A percentile compares a stretch with the other conserved stretches of the same genome.
These are phyloP conservation scores for Rhizomys pruinosus DNA, from an alignment of 2,113 vertebrate genomes.

Conservation along the genomic window DNA sequence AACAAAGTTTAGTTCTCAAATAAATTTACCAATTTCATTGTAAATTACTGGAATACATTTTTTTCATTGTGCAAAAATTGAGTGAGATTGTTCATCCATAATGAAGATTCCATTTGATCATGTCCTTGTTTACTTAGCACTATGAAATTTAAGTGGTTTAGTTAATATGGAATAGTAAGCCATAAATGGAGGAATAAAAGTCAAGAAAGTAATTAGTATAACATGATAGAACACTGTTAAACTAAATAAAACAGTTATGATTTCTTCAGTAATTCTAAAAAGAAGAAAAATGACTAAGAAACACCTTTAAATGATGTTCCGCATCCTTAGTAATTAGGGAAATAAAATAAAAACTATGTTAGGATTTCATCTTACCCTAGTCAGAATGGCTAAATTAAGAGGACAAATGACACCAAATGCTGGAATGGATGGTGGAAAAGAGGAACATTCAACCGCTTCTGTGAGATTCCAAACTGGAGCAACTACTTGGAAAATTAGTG, in stretches of 20 bases:
- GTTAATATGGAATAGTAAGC: neutral
- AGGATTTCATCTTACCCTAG: too few relatives aligned
- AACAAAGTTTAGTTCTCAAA: neutral
- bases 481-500: too few relatives aligned
- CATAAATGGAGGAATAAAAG: constrained; percentile 22
- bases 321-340: too few relatives aligned
- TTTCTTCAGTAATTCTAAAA: neutral
- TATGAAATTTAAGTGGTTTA: constrained; percentile 39
- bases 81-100: neutral
- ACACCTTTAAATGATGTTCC: too few relatives aligned
- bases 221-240: neutral
- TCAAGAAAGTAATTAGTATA: constrained; percentile 46
- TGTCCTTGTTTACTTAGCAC: constrained; percentile 22
- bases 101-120: constrained; percentile 45
- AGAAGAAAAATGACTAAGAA: neutral
- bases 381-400: too few relatives aligned
- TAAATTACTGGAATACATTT: too few relatives aligned
- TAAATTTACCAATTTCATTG: constrained; percentile 48
- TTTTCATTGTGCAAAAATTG: constrained; percentile 41
- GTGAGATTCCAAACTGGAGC: too few relatives aligned
- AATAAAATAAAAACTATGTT: too few relatives aligned
- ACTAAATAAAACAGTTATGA: constrained; percentile 9
- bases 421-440: too few relatives aligned
- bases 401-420: too few relatives aligned
- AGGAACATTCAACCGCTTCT: too few relatives aligned